Base-by-base conservation (phyloP, 2,113 vertebrate species). In the Phocoena sinus region DNA sequence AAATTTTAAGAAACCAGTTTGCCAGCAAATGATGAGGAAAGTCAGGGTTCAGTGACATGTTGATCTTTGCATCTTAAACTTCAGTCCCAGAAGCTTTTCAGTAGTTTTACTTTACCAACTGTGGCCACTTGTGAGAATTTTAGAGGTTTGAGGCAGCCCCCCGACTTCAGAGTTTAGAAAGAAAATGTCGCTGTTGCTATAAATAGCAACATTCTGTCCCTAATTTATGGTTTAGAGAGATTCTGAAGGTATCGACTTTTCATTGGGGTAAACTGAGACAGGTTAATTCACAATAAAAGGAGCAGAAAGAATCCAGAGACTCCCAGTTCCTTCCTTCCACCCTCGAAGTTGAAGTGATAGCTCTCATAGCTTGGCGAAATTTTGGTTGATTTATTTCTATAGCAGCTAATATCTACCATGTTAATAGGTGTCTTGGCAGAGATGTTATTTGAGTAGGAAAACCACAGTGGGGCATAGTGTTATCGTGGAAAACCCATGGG, bases 391-490 rank as follows among this genome's bases (percentile, higher is more conserved):
- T 96, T 85, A 79, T 82, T 82, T 94, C 56, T 86, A 3, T 70
- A 67, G 62, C 47, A 76, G 68, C 85, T n/a, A 88, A 53, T 73
- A 13, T 91, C 50, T 92, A 44, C n/a, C n/a, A 33, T 71, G 53
- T 80, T 96, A 80, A 89, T 87, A 96, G 94, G 47, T 88, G 63
- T 85, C 71, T 73, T 89, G 96, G 86, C 71, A 92, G 87, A 89
- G 89, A 82, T 91, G 70, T 76, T 95, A 83, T 71, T 93, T 95
- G 89, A 96, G 74, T 76, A 87, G 60, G 68, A 96, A 97, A 95
- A 71, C 86, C 80, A 76, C 41, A 71, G 44, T 28, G 10, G 38
- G 41, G 79, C 58, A 28, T 86, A 87, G 15, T 95, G 86, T 96
- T 91, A 76, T 80, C 10, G 2, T 97, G 93, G 94, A 89, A 95